Evolutionary conservation across 2,888 invertebrate species (phyloP), one percentile per base, ranked within the genome.

Genomic region (Synanthedon formicaeformis): DNA sequence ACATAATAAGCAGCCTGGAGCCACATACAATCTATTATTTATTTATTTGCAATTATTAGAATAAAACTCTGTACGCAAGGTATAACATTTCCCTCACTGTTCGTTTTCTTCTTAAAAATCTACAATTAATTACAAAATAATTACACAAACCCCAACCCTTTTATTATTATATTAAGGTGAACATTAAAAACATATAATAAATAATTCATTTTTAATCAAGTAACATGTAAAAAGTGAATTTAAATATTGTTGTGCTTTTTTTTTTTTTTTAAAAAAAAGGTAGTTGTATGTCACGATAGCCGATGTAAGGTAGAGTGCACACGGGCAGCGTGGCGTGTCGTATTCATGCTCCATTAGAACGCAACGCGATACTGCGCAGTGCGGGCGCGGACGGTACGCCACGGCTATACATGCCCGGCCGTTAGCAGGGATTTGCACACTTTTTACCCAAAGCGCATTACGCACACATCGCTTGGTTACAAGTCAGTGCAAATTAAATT

Each of bases 261-360:
- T 4, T 10, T n/a, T n/a, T n/a, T n/a, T n/a, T n/a, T n/a, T n/a
- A n/a, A 23, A n/a, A 18, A 53, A 48, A 16, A 50, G 34, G 11
- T 34, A 3, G 40, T 48, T 48, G 34, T 45, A 8, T 45, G 45
- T 18, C 48, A 57, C 57, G 63, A 62, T 62, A 60, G 53, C 52
- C 50, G 58, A 57, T 50, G 51, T 55, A 55, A 50, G 40, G 58
- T 49, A 52, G 53, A 34, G 48, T 50, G 51, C 52, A 50, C 56
- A 57, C 51, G 51, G 45, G 55, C 59, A 45, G 45, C 13, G 45
- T 45, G 45, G 45, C 54, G 55, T 53, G 56, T 61, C 56, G 57
- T 62, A 54, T 61, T 59, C 50, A 61, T 58, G 64, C 60, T 62
- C 64, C 66, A 64, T 65, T 65, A 64, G 59, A 16, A 23, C 16